Base-by-base conservation (phyloP, 2,797 vertebrate genomes). In the Xenopus petersii region DNA sequence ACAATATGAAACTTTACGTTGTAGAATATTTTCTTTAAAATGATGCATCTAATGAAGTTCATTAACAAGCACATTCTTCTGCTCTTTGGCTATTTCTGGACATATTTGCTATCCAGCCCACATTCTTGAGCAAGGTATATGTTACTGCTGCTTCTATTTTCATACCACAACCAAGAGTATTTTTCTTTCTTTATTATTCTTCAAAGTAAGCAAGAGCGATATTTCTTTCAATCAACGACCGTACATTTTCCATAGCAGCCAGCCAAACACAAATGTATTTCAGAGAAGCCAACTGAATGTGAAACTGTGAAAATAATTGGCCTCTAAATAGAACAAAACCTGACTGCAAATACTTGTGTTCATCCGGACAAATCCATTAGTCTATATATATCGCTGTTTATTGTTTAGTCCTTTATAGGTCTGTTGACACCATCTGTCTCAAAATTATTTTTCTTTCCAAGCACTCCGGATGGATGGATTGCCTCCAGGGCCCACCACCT, bases 51-150 rank as follows among this genome's bases (percentile, higher is more conserved):
- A 80, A 82, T 67, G 79, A 0, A 59, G 64, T 26, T 81, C 74
- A 61, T 74, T 80, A 84, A 66, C 47, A 82, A 70, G 64, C 67
- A 78, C 80, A 81, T 82, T 85, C 80, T 66, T 82, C 78, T 63
- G 24, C 54, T 86, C 77, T 80, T 21, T 21, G 21, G 62, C 62
- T 79, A 58, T 0, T 0, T 13, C 11, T 51, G 58, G 72, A 80
- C 83, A 85, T 74, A 70, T 36, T 26, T 51, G 8, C 10, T 51
- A 59, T 71, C 81, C 64, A 62, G 0, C 64, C 64, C 26, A 0
- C 48, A 47, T 74, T 24, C 72, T 56, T 10, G 71, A 83, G 79
- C 67, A 82, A 85, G 61, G 67, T 70, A 75, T 6, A 10, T 81
- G 81, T 77, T 58, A 55, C 12, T 74, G 42, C 56, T 82, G 12